Conservation (phyloP, 2,888 invertebrate species). For the Pristionchus arcanus region DNA sequence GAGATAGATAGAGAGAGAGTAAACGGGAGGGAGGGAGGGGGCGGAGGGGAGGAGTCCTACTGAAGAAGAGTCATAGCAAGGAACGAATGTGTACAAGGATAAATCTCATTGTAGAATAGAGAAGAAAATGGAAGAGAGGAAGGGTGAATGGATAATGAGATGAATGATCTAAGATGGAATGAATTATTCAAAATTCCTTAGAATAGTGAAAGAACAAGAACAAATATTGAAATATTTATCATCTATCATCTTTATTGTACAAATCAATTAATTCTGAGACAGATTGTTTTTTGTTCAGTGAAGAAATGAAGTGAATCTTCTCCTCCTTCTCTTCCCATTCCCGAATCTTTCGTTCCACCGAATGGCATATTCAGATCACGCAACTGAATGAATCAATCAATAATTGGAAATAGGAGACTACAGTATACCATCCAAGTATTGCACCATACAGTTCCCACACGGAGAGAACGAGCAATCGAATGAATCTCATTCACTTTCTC, state of each 20-base stretch:
- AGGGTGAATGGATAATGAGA: slow-evolving; percentile 5
- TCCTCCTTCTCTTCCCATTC: slow-evolving; percentile 82
- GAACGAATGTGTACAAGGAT: neutral
- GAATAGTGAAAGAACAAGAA: neutral
- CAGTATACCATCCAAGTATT: slow-evolving; percentile 82
- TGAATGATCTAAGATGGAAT: neutral
- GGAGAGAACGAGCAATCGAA: slow-evolving; percentile 81
- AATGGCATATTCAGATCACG: slow-evolving; percentile 83
- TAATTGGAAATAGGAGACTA: neutral
- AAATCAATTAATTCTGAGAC: slow-evolving; percentile 77
- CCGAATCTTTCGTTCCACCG: slow-evolving; percentile 83
- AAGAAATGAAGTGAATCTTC: slow-evolving; percentile 82
- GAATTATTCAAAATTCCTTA: neutral
- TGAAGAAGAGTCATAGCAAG: neutral
- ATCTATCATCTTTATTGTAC: neutral
- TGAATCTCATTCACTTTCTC: slow-evolving; percentile 80
- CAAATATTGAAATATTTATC: slow-evolving; percentile 39
- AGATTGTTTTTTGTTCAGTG: slow-evolving; percentile 83
- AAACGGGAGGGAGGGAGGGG: neutral
- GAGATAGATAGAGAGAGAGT: no score
- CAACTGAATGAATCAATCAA: slow-evolving; percentile 69
- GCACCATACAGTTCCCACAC: slow-evolving; percentile 83
- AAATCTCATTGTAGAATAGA: slow-evolving; percentile 49
- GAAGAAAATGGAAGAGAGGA: neutral
- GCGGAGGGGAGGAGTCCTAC: neutral